Percentiles rank a stretch among this genome's conserved stretches.
These are phyloP conservation scores for Lethenteron reissneri DNA, from an alignment of 2,113 vertebrate genomes.

Conservation along the genomic window DNA sequence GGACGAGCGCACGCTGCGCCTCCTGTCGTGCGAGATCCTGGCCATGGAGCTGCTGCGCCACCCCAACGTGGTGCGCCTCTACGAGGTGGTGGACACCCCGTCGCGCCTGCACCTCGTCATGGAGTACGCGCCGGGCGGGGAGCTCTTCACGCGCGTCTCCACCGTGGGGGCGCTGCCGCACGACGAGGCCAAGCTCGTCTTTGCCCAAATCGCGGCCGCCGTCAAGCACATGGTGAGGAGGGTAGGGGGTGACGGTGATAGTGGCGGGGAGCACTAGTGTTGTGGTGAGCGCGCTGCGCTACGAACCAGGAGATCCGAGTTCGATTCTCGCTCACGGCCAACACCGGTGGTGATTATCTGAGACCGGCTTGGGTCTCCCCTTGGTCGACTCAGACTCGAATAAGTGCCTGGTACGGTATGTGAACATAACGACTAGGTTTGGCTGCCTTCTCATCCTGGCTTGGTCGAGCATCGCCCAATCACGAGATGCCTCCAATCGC, in stretches of 20 bases:
- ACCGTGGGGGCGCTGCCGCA: conserved; percentile 68
- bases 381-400: no score
- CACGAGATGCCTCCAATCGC: no score
- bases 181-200: conserved; percentile 54
- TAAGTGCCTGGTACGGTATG: no score
- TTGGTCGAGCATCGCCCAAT: no score
- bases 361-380: no score
- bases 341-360: no score
- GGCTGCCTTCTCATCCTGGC: no score
- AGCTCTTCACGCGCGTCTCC: conserved; percentile 78
- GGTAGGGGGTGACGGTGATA: not conserved
- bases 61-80: conserved; percentile 80
- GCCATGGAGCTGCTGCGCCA: conserved; percentile 94
- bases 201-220: conserved; percentile 81
- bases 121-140: conserved; percentile 78
- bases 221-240: conserved; percentile 72
- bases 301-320: no score
- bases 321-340: no score
- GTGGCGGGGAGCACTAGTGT: not conserved
- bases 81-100: conserved; percentile 90
- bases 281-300: no score
- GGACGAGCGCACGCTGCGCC: conserved; percentile 69
- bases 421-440: no score
- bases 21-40: conserved; percentile 78
- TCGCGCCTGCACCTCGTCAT: conserved; percentile 74